A percentile compares a stretch with the other conserved stretches of the same genome.
Evolutionary conservation across 2,113 vertebrate genomes (phyloP).

Genomic region (Passer domesticus): DNA sequence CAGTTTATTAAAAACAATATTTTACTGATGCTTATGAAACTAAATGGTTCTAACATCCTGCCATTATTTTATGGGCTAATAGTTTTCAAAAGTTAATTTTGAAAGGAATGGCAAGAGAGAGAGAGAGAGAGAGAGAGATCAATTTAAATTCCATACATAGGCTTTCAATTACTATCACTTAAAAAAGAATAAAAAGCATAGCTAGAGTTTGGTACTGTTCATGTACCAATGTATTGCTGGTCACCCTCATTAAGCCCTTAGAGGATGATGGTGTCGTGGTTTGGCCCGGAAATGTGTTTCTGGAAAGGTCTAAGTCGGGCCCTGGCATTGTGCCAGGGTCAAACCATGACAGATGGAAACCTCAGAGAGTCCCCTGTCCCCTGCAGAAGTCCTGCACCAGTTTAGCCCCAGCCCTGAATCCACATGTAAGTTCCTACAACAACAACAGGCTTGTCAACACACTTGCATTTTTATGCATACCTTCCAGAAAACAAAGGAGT

Average conservation of each 20-base stretch:
- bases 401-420: not conserved
- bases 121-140: not conserved
- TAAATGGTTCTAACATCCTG: not conserved
- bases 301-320: no score
- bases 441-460: not conserved
- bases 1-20: slow-evolving; percentile 66
- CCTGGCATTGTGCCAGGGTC: no score
- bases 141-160: not conserved
- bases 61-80: not conserved
- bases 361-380: not conserved
- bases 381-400: not conserved
- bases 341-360: no score
- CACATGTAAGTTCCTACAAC: not conserved
- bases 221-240: not conserved
- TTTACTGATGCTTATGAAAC: slow-evolving; percentile 33
- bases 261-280: no score
- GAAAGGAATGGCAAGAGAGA: not conserved
- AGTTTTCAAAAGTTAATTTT: not conserved
- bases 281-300: no score
- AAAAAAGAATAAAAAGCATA: not conserved
- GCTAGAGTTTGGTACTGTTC: not conserved
- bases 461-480: not conserved
- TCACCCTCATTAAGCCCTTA: not conserved
- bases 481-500: not conserved
- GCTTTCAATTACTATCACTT: not conserved